phyloP scores from a whole-genome alignment of 37 sponge, comb jelly and placozoan genomes.

The Crambe crambe region DNA sequence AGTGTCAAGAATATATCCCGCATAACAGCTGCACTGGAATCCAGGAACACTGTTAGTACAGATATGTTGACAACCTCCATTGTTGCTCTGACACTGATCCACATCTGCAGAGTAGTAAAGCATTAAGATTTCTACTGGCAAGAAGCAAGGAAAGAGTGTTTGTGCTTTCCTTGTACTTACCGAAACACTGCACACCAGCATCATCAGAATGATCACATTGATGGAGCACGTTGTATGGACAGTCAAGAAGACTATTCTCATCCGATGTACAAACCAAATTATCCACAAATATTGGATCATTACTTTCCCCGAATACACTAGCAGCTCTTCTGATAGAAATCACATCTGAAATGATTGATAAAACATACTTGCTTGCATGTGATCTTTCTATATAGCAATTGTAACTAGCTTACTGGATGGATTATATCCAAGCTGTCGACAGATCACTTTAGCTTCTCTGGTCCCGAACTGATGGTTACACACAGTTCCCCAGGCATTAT shows the following conservation, averaged over 20 bases:
- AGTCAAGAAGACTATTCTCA: slow-evolving; percentile 24
- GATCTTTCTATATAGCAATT: too few species aligned
- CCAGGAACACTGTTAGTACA: slow-evolving; percentile 31
- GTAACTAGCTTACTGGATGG: background rate
- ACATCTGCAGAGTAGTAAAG: slow-evolving; percentile 56
- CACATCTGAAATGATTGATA: too few species aligned
- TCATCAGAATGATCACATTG: slow-evolving; percentile 53
- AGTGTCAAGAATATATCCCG: slow-evolving; percentile 23
- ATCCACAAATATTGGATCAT: slow-evolving; percentile 32
- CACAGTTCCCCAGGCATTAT: slow-evolving; percentile 42
- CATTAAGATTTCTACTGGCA: too few species aligned
- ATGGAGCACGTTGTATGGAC: slow-evolving; percentile 5
- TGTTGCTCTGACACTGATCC: slow-evolving; percentile 37
- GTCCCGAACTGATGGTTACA: slow-evolving; percentile 15
- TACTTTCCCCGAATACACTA: too few species aligned
- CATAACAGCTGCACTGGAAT: slow-evolving; percentile 28
- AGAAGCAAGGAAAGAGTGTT: background rate
- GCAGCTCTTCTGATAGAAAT: too few species aligned
- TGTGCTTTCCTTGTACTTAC: background rate
- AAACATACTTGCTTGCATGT: too few species aligned
- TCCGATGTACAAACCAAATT: slow-evolving; percentile 16
- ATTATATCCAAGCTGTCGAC: slow-evolving; percentile 16
- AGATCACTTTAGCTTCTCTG: slow-evolving; percentile 29
- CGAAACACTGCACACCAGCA: slow-evolving; percentile 35
- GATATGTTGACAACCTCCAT: slow-evolving; percentile 48